Percentiles rank a stretch among this genome's conserved stretches.
These are phyloP conservation scores for Liolophura sinensis DNA, from an alignment of 1,140 invertebrate species.

Conservation along the genomic window DNA sequence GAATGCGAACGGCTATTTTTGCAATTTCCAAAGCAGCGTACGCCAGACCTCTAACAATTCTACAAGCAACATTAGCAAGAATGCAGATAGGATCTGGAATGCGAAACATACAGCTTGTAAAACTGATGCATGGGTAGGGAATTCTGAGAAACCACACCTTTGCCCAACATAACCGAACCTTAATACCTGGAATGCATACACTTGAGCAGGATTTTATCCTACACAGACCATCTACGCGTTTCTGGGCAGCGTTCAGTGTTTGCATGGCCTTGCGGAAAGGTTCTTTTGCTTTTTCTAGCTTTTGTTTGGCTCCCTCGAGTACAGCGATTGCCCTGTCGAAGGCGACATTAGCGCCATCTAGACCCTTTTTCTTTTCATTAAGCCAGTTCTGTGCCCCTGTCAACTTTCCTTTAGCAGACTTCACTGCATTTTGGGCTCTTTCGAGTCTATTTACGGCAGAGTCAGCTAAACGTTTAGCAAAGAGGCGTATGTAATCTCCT, in stretches of 20 bases:
- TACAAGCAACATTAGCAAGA: constrained; percentile 13
- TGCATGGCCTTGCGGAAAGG: constrained; percentile 13
- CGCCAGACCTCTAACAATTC: constrained; percentile 9
- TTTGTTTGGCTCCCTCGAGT: constrained; percentile 14
- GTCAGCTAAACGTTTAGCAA: constrained; percentile 1
- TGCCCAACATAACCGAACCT: constrained; percentile 8
- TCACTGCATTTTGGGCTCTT: constrained; percentile 3
- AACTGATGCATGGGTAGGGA: constrained; percentile 10
- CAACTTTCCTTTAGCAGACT: not conserved
- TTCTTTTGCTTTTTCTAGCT: constrained; percentile 15
- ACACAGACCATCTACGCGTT: constrained; percentile 19
- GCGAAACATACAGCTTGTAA: constrained; percentile 20
- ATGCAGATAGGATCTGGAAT: constrained; percentile 18
- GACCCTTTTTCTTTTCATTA: constrained; percentile 6
- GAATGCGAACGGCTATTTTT: constrained; percentile 15
- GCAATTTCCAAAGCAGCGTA: constrained; percentile 19
- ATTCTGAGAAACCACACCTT: constrained; percentile 8
- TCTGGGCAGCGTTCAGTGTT: constrained; percentile 14
- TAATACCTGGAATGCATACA: constrained; percentile 19
- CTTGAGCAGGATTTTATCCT: constrained; percentile 10
- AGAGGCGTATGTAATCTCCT: no score
- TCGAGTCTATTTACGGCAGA: constrained; percentile 7
- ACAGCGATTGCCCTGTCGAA: constrained; percentile 16
- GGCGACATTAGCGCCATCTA: constrained; percentile 7
- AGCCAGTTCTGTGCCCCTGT: constrained; percentile 13